Percentiles rank a stretch among this genome's conserved stretches.
phyloP scores from a whole-genome alignment of 2,797 vertebrate genomes.

The Gymnocypris eckloni region DNA sequence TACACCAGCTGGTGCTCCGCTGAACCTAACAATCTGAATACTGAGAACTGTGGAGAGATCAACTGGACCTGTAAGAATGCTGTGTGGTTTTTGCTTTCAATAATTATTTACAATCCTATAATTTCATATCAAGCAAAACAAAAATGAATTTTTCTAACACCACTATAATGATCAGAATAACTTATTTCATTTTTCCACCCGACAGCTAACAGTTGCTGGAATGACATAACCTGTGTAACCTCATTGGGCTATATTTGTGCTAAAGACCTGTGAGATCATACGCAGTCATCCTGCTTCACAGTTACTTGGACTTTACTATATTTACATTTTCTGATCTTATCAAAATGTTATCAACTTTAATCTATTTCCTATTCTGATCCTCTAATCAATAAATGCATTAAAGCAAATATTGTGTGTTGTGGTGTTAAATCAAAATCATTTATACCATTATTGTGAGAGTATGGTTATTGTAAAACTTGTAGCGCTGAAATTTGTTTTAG shows the following conservation, averaged over 20 bases:
- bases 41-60: background rate
- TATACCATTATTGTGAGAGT: background rate
- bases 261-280: background rate
- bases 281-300: background rate
- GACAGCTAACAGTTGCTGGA: background rate
- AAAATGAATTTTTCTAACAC: background rate
- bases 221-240: accelerated
- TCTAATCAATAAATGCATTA: background rate
- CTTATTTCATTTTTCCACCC: background rate
- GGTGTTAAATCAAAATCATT: background rate
- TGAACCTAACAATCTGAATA: background rate
- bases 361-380: background rate
- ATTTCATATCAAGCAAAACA: background rate
- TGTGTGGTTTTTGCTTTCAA: background rate
- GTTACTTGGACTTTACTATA: background rate
- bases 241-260: background rate
- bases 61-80: background rate
- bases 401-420: background rate
- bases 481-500: too few relatives aligned
- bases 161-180: background rate
- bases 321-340: background rate
- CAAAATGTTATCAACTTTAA: background rate
- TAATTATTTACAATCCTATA: background rate
- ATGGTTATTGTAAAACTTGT: background rate
- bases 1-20: background rate